Conservation (phyloP, 2,888 invertebrate species). For the Fragum fragum region DNA sequence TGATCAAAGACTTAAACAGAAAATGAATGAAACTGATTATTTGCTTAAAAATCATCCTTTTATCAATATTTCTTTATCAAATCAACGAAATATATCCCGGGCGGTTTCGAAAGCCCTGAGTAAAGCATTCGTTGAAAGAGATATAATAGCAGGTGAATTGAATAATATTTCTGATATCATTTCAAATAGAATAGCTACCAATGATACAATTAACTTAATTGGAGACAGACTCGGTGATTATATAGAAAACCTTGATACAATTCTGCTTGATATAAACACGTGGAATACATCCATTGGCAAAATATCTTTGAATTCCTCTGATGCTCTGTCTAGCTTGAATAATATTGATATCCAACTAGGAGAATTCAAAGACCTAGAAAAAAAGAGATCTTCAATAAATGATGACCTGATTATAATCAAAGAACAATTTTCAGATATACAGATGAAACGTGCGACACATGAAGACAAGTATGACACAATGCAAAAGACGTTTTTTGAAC, state of each 20-base stretch:
- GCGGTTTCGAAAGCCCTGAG: background rate
- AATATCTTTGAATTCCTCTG: background rate
- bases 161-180: background rate
- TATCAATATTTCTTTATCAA: background rate
- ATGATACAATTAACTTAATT: constrained; percentile 42
- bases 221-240: constrained; percentile 36
- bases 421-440: too few relatives aligned
- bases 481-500: background rate
- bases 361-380: background rate
- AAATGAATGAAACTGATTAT: background rate
- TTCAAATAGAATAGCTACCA: constrained; percentile 1
- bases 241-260: constrained; percentile 19
- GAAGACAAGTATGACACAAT: background rate
- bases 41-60: background rate
- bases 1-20: background rate
- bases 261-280: background rate
- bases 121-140: background rate
- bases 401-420: background rate
- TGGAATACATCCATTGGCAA: background rate
- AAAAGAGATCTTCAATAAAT: background rate
- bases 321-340: background rate
- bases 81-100: background rate
- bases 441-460: background rate
- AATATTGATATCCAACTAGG: background rate
- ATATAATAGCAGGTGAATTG: background rate